Base-by-base conservation (phyloP, 2,888 invertebrate genomes). In the Chironomus tentans region DNA sequence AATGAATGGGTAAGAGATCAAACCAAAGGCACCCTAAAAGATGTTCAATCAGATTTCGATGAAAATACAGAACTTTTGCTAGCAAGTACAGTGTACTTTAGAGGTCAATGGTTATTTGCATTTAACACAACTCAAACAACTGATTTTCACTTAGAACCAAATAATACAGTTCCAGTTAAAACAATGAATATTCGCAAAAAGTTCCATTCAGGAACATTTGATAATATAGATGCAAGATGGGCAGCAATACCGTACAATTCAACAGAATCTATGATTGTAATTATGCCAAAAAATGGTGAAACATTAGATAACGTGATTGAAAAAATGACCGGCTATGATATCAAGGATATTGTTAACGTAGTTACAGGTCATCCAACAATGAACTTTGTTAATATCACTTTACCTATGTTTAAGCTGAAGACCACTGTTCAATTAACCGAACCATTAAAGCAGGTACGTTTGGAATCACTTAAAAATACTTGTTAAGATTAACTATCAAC, bases 1-100 rank as follows among this genome's bases (percentile, higher is more conserved):
- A 91, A 92, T 79, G 80, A 81, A 3, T 91, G 90, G 90, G 87
- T 88, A 3, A 1, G 83, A 84, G 15, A 91, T 91, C 0, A 83
- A 84, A 70, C 70, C 2, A 50, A 70, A 0, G 50, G 50, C 2
- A 7, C 15, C 3, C n/a, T 70, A 0, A 48, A 21, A 21, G 13
- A 24, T 21, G 12, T 6, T 13, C 13, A 21, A 21, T 18, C 48
- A 48, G 47, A 47, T 15, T 15, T 70, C 47, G 24, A 79, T 22
- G 74, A 72, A 12, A 47, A 69, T 12, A 1, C 78, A 5, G 56
- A 77, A 74, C 61, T 79, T 24, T 21, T 80, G 10, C 56, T 80
- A 13, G 77, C 78, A 6, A 79, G 79, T n/a, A 79, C 80, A 5
- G 77, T 80, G 0, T 80, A 79, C 75, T 80, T 80, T 68, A 77